Evolutionary conservation across 2,888 invertebrate species (phyloP).

Genomic region (Patella ulyssiponensis): DNA sequence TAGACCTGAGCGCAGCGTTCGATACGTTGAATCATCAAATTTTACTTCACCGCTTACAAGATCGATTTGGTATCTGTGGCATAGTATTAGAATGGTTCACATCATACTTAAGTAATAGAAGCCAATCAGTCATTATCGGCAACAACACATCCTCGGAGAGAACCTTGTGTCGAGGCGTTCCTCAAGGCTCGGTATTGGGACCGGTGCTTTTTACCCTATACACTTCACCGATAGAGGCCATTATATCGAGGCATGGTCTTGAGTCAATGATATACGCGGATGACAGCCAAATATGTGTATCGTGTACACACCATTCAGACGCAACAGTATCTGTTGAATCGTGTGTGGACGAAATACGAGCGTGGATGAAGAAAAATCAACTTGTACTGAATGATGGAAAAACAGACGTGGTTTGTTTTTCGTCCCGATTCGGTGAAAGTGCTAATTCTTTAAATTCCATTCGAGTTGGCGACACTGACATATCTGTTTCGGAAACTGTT

Average conservation of each 20-base stretch:
- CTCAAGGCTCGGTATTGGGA: background rate
- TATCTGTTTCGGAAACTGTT: too few relatives aligned
- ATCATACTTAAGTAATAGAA: slow-evolving; percentile 6
- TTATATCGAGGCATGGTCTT: slow-evolving; percentile 3
- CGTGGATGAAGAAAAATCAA: too few relatives aligned
- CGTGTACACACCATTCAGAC: background rate
- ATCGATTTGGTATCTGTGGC: background rate
- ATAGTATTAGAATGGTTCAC: background rate
- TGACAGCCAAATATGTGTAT: background rate
- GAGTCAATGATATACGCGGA: background rate
- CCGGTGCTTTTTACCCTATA: slow-evolving; percentile 8
- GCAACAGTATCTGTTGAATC: background rate
- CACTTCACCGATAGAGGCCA: background rate
- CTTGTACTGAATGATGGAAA: too few relatives aligned
- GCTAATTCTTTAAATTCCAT: too few relatives aligned
- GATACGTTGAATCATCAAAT: background rate
- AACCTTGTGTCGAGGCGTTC: background rate
- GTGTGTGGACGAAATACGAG: too few relatives aligned
- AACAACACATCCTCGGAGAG: background rate
- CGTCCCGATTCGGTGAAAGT: too few relatives aligned
- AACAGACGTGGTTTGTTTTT: too few relatives aligned
- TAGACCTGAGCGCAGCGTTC: background rate
- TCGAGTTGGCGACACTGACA: too few relatives aligned
- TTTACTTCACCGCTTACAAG: background rate
- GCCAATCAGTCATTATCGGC: background rate